phyloP scores from a whole-genome alignment of 2,797 vertebrate genomes.

The Sternotherus odoratus region DNA sequence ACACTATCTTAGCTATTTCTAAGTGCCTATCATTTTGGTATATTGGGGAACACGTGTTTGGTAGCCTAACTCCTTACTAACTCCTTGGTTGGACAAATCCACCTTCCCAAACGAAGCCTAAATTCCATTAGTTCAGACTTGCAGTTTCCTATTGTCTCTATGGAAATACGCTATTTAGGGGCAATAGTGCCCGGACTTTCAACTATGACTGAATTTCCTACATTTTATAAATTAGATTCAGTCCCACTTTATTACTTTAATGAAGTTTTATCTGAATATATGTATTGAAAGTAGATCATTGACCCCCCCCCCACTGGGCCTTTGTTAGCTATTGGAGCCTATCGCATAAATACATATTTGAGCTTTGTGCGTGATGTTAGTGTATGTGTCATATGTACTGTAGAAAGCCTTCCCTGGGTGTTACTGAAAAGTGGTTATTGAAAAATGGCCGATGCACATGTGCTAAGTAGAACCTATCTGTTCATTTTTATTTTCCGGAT shows the following conservation, averaged over 20 bases:
- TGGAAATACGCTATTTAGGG: background rate
- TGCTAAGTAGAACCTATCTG: conserved; percentile 77
- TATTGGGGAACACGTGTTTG: background rate
- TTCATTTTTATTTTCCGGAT: conserved; percentile 77
- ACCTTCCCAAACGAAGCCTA: accelerated
- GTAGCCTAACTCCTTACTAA: background rate
- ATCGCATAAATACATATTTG: background rate
- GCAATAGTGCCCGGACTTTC: background rate
- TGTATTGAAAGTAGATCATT: background rate
- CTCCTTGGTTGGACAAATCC: background rate
- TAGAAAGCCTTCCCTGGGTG: conserved; percentile 56
- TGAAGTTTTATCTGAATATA: background rate
- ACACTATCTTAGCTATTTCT: background rate
- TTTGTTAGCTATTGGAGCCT: conserved; percentile 1
- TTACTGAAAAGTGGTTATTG: conserved; percentile 74
- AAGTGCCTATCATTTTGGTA: background rate
- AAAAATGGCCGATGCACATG: too few species aligned
- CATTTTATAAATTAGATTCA: background rate
- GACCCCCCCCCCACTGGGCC: accelerated
- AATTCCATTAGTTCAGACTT: background rate
- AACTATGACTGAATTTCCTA: background rate
- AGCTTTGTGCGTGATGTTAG: conserved; percentile 2
- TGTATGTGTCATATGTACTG: background rate
- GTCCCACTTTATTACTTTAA: background rate
- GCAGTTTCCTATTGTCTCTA: background rate